Evolutionary conservation across 2,797 vertebrate species (phyloP).

Genomic region (Sebastes itinus): DNA sequence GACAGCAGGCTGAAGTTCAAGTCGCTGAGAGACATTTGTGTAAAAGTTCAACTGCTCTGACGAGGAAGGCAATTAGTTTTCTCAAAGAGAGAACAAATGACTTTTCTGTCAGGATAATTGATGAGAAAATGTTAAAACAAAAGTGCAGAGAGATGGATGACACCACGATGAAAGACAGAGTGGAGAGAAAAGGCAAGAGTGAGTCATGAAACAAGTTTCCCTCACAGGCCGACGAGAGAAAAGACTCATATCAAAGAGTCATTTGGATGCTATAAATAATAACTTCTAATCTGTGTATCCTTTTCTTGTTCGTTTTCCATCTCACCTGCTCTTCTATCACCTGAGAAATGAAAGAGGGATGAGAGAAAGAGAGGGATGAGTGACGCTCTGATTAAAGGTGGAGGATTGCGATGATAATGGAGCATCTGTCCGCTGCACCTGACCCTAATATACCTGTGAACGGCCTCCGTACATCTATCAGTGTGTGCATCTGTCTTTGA

Average conservation of each 20-base stretch:
- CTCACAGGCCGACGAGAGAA: neutral
- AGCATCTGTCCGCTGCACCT: conserved; percentile 55
- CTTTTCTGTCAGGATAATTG: conserved; percentile 10
- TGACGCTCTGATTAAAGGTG: conserved; percentile 56
- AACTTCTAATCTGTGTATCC: neutral
- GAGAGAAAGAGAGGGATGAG: conserved; percentile 36
- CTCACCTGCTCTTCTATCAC: neutral
- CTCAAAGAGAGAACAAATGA: conserved; percentile 15
- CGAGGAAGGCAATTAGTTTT: conserved; percentile 14
- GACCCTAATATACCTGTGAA: conserved; percentile 39
- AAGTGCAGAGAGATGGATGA: conserved; percentile 45
- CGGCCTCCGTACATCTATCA: conserved; percentile 13
- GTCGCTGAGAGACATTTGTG: conserved; percentile 28
- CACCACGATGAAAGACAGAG: neutral
- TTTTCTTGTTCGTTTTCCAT: neutral
- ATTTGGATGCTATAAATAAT: neutral
- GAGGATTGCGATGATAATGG: conserved; percentile 8
- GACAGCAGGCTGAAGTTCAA: conserved; percentile 22
- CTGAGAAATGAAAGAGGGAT: conserved; percentile 35
- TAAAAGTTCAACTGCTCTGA: conserved; percentile 58
- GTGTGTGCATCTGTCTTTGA: conserved; percentile 13
- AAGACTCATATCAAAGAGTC: neutral
- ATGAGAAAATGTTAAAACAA: conserved; percentile 28
- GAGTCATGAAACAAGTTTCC: neutral
- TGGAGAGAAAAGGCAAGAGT: neutral